Base-by-base conservation (phyloP, 2,888 invertebrate species). In the Molanna angustata region DNA sequence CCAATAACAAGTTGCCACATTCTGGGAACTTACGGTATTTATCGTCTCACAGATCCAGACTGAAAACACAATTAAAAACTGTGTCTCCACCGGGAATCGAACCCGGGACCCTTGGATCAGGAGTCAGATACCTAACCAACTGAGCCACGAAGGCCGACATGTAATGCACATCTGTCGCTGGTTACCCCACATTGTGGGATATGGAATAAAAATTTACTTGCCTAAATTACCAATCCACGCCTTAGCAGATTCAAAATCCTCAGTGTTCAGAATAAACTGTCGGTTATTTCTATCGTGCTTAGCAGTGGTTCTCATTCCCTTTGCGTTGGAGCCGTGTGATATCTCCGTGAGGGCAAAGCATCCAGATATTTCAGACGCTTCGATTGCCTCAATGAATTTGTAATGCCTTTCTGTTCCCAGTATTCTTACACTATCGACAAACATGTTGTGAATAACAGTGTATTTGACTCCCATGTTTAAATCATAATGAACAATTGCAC, bases 201-300 rank as follows among this genome's bases (percentile, higher is more conserved):
- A n/a, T n/a, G n/a, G n/a, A n/a, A n/a, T n/a, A n/a, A n/a, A n/a
- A n/a, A n/a, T 27, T 7, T 18, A 27, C 3, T 49, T 64, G 78
- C 86, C 86, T 59, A 86, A 69, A 59, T 85, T 86, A 4, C 92
- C 93, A 21, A 85, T 86, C 95, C 95, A 96, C 67, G 89, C 92
- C 72, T 96, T 95, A 3, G 92, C 90, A 0, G 94, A 90, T 67
- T 94, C 89, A 67, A 94, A 88, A 68, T 91, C 88, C 1, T 93
- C 90, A 0, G 91, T 85, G 66, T 94, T 84, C 55, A 96, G 70
- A 2, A 93, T 74, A 70, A 94, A 94, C 67, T 87, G 83, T 68
- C 83, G 78, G 6, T 80, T 85, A 51, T 79, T 76, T 0, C 84
- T 80, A 64, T 90, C 82, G 68, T 87, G 94, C 0, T 85, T 90